A percentile compares a stretch with the other conserved stretches of the same genome.
Evolutionary conservation across 2,888 invertebrate genomes (phyloP).

Genomic region (Temnothorax rugatulus): DNA sequence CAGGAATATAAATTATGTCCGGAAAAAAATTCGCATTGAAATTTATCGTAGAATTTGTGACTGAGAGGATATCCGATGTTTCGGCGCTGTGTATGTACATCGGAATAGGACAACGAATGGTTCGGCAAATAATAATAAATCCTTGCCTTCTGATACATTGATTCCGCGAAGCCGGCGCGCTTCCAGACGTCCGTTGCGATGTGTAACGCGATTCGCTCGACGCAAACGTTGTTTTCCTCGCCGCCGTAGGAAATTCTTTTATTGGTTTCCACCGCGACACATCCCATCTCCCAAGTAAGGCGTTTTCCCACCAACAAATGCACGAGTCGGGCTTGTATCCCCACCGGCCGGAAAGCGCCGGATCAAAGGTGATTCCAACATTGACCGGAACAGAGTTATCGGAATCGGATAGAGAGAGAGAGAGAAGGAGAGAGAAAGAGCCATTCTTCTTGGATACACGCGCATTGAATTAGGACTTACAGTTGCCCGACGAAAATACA

Average conservation of each 20-base stretch:
- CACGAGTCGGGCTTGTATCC: slow-evolving; percentile 42
- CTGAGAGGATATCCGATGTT: not conserved
- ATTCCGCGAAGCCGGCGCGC: slow-evolving; percentile 22
- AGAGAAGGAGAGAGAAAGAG: not conserved
- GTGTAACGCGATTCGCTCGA: slow-evolving; percentile 42
- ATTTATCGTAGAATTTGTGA: slow-evolving; percentile 4
- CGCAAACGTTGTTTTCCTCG: slow-evolving; percentile 47
- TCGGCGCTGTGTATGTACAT: not conserved
- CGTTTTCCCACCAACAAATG: slow-evolving; percentile 65
- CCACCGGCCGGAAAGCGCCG: slow-evolving; percentile 41
- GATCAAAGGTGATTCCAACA: slow-evolving; percentile 60
- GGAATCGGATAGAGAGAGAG: slow-evolving; percentile 14
- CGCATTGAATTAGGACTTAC: slow-evolving; percentile 43
- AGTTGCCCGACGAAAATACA: slow-evolving; percentile 4
- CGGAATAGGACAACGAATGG: not conserved
- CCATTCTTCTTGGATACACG: slow-evolving; percentile 51
- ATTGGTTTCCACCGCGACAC: slow-evolving; percentile 57
- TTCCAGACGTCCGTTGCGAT: slow-evolving; percentile 34
- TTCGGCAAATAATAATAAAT: slow-evolving; percentile 51
- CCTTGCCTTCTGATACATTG: slow-evolving; percentile 32
- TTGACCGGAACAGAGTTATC: not conserved
- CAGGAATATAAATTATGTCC: not conserved
- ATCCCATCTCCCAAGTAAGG: slow-evolving; percentile 59
- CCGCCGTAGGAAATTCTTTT: slow-evolving; percentile 57
- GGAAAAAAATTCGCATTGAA: not conserved